Base-by-base conservation (phyloP, 1,140 invertebrate genomes). In the Drosophila repleta region DNA sequence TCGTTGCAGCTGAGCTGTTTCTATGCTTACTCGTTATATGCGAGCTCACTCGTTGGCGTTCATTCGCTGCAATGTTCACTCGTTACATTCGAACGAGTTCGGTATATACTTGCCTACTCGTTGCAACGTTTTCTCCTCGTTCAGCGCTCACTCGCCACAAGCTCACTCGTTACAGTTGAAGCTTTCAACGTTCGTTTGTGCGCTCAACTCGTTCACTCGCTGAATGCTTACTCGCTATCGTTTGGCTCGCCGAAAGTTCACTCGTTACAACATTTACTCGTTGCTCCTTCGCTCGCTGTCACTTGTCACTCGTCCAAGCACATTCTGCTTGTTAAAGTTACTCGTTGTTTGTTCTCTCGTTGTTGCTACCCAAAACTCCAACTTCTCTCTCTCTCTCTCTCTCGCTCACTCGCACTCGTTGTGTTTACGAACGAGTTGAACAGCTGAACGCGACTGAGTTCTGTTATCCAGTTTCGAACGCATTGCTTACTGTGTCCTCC, bases 401-500 rank as follows among this genome's bases (percentile, higher is more conserved):
- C 26, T 7, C 13, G 15, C n/a, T 51, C 48, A 29, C 15, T 15
- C 24, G 21, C n/a, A 48, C 45, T 48, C 45, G 45, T 32, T 32
- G 49, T 20, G n/a, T 29, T 10, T 17, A 18, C 24, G 49, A 52
- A 32, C 49, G 49, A 52, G 49, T 32, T 15, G 17, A 8, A 20
- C 17, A 45, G 43, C 20, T 46, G 13, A 24, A 17, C 26, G 53
- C 21, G 62, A 24, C 26, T 45, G 51, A 39, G 48, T 17, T 29
- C n/a, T 29, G 26, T 32, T 17, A 29, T 51, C 7, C 45, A 21
- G 43, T 48, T 49, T 39, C 60, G 60, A 52, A 49, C 39, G 61
- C 51, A 32, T 32, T 53, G 61, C 61, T 64, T 64, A 15, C 7
- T 65, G 17, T 65, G 41, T 15, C 61, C 26, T n/a, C 7, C 29